Percentiles rank a stretch among this genome's conserved stretches.
Evolutionary conservation across 2,888 invertebrate species (phyloP).

Genomic region (Chaetogeoica ovagalla): DNA sequence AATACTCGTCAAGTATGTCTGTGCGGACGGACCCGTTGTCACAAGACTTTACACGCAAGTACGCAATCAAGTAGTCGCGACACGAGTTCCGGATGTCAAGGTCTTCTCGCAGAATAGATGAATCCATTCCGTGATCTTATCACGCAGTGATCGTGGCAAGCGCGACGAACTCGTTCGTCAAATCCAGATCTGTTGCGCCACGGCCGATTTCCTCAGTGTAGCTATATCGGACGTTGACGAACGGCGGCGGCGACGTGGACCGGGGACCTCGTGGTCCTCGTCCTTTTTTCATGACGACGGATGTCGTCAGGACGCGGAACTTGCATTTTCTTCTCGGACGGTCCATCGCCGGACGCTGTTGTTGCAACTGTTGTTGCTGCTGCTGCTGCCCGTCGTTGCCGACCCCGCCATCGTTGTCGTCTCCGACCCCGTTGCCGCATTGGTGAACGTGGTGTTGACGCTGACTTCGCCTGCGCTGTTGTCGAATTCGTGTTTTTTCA

Average conservation of each 20-base stretch:
- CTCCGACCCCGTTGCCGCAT: not conserved
- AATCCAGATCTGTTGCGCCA: slow-evolving; percentile 34
- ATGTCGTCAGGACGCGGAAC: slow-evolving; percentile 30
- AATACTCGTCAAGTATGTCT: too few relatives aligned
- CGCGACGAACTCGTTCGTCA: slow-evolving; percentile 17
- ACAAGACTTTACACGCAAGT: too few relatives aligned
- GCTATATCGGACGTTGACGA: not conserved
- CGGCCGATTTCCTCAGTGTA: not conserved
- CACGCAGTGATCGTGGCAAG: not conserved
- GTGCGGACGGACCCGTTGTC: too few relatives aligned
- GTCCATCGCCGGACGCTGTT: not conserved
- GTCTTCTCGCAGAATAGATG: too few relatives aligned
- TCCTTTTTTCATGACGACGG: not conserved
- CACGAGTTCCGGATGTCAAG: not conserved
- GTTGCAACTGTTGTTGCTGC: not conserved
- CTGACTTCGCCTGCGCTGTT: slow-evolving; percentile 20
- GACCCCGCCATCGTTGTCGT: not conserved
- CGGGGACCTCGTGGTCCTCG: not conserved
- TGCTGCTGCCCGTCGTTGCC: not conserved
- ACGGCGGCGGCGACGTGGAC: not conserved
- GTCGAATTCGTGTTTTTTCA: slow-evolving; percentile 36
- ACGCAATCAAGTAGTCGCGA: not conserved
- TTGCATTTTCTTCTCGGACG: slow-evolving; percentile 8
- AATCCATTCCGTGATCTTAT: too few relatives aligned
- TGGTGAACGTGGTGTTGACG: slow-evolving; percentile 2